Base-by-base conservation (phyloP, 2,888 invertebrate species). In the Oscheius sp. region DNA sequence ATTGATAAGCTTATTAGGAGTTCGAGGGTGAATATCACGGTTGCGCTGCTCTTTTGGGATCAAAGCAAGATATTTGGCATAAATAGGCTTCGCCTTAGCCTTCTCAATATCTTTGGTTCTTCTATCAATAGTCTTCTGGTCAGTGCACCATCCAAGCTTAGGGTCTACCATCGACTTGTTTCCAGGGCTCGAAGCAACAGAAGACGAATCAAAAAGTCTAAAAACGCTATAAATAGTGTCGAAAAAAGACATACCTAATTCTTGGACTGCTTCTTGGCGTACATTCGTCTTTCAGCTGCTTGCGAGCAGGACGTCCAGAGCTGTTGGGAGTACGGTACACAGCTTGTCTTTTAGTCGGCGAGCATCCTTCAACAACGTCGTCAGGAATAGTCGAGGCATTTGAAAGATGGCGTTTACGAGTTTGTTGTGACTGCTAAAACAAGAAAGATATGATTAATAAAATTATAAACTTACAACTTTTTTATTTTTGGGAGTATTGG, bases 1-100 rank as follows among this genome's bases (percentile, higher is more conserved):
- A 89, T 95, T 95, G 29, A 92, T 89, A 87, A 92, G 92, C 89
- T 95, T 96, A 84, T 95, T 93, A 2, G 97, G 97, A 1, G 97
- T 97, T 85, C 92, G 92, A 1, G 96, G 97, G 89, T 96, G 93
- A 3, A 79, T 63, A 23, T 78, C 82, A 68, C 78, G 77, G 45
- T 78, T 74, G 27, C 87, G 84, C n/a, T 75, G 74, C 9, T 69
- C 68, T 41, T 79, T 73, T 7, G 82, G 76, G 3, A 86, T 77
- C 66, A 86, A 82, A 1, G 71, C 53, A 18, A 77, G 55, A 71
- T 87, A 87, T 18, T 74, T 73, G 46, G 76, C 61, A 75, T 87
- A 87, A 3, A 87, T 83, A 7, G 79, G 74, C 78, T 85, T 86
- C 18, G 79, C 85, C 74, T 87, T 87, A 27, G 86, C 86, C 66